Conservation (phyloP, 2,113 vertebrate genomes). For the Junco hyemalis region DNA sequence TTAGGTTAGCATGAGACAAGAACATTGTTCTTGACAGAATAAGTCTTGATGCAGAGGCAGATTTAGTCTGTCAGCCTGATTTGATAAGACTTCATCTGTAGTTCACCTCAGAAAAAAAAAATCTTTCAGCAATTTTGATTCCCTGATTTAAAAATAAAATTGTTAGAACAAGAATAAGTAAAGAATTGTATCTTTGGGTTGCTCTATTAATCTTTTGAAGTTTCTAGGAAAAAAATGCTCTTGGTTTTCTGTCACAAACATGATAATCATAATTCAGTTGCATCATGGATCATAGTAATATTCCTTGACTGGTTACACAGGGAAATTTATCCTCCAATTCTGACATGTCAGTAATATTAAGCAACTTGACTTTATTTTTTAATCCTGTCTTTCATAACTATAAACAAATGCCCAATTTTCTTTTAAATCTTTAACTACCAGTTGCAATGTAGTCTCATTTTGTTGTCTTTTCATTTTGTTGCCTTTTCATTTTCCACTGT, state of each 20-base stretch:
- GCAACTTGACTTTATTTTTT: neutral
- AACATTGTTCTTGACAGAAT: constrained; percentile 58
- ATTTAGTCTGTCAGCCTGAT: constrained; percentile 59
- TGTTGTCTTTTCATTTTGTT: neutral
- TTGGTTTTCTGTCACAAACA: constrained; percentile 18
- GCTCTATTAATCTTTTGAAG: constrained; percentile 2
- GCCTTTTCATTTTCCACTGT: neutral
- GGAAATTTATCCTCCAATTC: constrained; percentile 33
- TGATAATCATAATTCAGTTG: neutral
- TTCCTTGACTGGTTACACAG: neutral
- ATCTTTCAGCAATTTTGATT: constrained; percentile 3
- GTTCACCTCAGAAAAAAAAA: constrained; percentile 16
- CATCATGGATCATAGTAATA: constrained; percentile 10
- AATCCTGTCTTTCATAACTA: neutral
- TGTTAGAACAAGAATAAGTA: neutral
- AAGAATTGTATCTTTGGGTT: neutral
- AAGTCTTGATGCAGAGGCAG: constrained; percentile 63
- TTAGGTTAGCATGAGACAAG: constrained; percentile 35
- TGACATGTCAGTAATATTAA: constrained; percentile 3
- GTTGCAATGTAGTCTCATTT: neutral
- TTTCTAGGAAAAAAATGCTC: neutral
- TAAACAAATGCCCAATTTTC: neutral
- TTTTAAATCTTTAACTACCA: neutral
- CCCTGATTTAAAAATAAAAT: constrained; percentile 50
- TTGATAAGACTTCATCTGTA: constrained; percentile 54